phyloP scores from a whole-genome alignment of 2,888 invertebrate species.

The Pseudococcus longispinus region DNA sequence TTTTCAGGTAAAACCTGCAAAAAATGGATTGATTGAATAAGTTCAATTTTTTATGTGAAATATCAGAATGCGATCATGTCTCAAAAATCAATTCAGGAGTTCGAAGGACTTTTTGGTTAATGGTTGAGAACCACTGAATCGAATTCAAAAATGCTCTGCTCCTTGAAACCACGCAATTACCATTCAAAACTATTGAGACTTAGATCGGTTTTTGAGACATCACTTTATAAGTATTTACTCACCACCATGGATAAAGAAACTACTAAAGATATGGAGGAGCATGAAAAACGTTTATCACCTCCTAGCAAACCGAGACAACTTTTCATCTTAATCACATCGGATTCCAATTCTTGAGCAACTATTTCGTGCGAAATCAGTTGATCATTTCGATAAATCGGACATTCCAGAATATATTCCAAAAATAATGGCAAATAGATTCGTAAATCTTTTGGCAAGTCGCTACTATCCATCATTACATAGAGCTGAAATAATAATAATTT shows the following conservation, averaged over 20 bases:
- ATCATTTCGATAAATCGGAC: conserved; percentile 71
- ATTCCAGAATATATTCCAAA: conserved; percentile 77
- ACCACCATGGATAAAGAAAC: conserved; percentile 68
- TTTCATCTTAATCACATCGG: conserved; percentile 74
- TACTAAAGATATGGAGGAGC: conserved; percentile 76
- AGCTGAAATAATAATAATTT: conserved; percentile 67
- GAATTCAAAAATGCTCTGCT: too few species aligned
- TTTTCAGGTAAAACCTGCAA: conserved; percentile 77
- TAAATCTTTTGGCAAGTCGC: conserved; percentile 67
- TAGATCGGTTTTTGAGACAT: too few species aligned
- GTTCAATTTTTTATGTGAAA: too few species aligned
- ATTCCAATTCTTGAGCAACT: conserved; percentile 79
- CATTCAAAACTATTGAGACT: too few species aligned
- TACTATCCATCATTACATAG: conserved; percentile 75
- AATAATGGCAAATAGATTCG: conserved; percentile 79
- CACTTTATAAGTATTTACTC: not conserved
- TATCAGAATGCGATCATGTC: too few species aligned
- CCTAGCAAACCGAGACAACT: conserved; percentile 70
- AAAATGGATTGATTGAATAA: too few species aligned
- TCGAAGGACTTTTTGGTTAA: too few species aligned
- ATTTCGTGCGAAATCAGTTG: conserved; percentile 71
- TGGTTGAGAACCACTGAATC: too few species aligned
- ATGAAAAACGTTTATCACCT: conserved; percentile 68
- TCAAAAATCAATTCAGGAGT: not conserved
- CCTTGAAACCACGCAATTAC: too few species aligned